Conservation (phyloP, 2,113 vertebrate genomes). For the Oncorhynchus gorbuscha region DNA sequence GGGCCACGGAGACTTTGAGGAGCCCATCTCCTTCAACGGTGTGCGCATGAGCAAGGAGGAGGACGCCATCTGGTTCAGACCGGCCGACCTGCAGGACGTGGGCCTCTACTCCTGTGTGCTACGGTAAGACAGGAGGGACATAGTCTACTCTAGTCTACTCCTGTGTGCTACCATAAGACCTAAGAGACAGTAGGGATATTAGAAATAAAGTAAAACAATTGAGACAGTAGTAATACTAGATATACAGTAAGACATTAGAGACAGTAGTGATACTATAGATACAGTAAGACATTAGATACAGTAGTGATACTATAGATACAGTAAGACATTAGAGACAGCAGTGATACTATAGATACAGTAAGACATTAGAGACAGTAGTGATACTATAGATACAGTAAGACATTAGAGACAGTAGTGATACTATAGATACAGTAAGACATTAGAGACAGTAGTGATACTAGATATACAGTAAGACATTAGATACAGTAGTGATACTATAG, state of each 20-base stretch:
- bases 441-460: no score
- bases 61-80: slow-evolving; percentile 98
- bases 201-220: slow-evolving; percentile 77
- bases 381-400: no score
- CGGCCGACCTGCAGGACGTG: slow-evolving; percentile 90
- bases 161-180: slow-evolving; percentile 61
- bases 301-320: no score
- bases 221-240: not conserved
- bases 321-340: no score
- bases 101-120: slow-evolving; percentile 97
- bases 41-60: slow-evolving; percentile 98
- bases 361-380: no score
- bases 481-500: no score
- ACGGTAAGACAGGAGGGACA: slow-evolving; percentile 73
- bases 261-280: no score
- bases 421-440: no score
- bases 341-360: no score
- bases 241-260: not conserved
- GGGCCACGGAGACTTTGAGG: slow-evolving; percentile 92
- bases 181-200: not conserved
- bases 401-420: no score
- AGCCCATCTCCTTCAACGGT: slow-evolving; percentile 97
- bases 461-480: no score
- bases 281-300: no score
- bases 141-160: slow-evolving; percentile 35